These are phyloP conservation scores for Acipenser transmontanus DNA, from an alignment of 2,797 vertebrate species.

Conservation along the genomic window DNA sequence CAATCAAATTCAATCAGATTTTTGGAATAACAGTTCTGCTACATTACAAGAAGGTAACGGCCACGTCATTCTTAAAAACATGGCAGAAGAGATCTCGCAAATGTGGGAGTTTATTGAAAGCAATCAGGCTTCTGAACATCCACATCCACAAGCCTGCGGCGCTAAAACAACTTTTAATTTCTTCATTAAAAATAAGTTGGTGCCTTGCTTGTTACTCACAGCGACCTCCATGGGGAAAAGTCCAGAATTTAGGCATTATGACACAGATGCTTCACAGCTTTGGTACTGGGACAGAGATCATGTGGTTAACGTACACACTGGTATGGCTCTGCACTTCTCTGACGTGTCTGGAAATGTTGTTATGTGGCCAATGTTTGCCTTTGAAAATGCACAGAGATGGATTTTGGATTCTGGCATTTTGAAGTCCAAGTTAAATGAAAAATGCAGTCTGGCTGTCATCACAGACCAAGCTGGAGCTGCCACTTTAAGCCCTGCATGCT, in stretches of 20 bases:
- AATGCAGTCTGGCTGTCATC: background rate
- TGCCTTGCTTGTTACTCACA: slow-evolving; percentile 12
- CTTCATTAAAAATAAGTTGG: slow-evolving; percentile 7
- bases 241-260: slow-evolving; percentile 9
- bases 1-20: background rate
- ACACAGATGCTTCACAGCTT: slow-evolving; percentile 13
- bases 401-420: slow-evolving; percentile 1
- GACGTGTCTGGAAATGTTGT: background rate
- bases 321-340: slow-evolving; percentile 7
- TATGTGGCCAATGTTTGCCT: slow-evolving; percentile 9
- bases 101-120: slow-evolving; percentile 13
- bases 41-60: slow-evolving; percentile 2
- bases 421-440: background rate
- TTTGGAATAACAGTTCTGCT: background rate
- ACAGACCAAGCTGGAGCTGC: background rate
- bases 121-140: background rate
- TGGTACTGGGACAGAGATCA: slow-evolving; percentile 12
- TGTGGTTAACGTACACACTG: slow-evolving; percentile 6
- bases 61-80: background rate
- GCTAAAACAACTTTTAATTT: background rate
- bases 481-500: background rate
- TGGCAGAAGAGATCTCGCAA: background rate
- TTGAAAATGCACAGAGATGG: slow-evolving; percentile 12
- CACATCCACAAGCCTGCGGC: background rate
- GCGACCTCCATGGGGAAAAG: background rate